These are phyloP conservation scores for Mus spicilegus DNA, from an alignment of 2,113 vertebrate genomes.

Conservation along the genomic window DNA sequence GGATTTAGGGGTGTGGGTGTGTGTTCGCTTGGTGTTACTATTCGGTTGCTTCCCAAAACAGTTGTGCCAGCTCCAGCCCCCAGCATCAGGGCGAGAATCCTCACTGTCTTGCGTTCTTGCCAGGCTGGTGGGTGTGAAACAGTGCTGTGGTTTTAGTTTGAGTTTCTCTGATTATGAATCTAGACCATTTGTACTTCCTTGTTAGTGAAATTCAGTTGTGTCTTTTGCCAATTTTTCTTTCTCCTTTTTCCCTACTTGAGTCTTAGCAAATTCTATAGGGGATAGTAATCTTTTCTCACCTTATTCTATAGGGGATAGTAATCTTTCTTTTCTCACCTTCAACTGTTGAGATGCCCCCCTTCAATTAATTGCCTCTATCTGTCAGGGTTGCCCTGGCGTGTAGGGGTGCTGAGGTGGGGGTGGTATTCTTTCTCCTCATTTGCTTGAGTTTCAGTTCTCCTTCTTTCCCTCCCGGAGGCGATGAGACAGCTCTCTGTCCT, in stretches of 20 bases:
- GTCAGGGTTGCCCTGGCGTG: neutral
- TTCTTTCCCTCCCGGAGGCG: neutral
- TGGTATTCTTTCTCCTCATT: neutral
- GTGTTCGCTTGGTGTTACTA: neutral
- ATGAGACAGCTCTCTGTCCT: neutral
- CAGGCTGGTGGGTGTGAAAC: neutral
- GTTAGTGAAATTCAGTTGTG: neutral
- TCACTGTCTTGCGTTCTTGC: neutral
- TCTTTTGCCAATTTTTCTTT: neutral
- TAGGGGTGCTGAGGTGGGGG: no score
- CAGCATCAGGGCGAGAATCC: neutral
- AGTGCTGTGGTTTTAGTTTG: neutral
- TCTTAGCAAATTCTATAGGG: neutral
- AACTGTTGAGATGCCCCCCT: no score
- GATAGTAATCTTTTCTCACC: fast-evolving
- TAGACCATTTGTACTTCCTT: constrained; percentile 1
- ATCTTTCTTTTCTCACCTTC: no score
- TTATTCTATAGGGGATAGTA: neutral
- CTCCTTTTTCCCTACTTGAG: neutral
- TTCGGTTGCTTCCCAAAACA: neutral
- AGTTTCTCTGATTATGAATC: constrained; percentile 17
- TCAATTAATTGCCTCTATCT: neutral
- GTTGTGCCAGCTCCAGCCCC: neutral
- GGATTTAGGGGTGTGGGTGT: neutral
- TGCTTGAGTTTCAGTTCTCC: neutral